Evolutionary conservation across 2,797 vertebrate genomes (phyloP).

Genomic region (Miichthys miiuy): DNA sequence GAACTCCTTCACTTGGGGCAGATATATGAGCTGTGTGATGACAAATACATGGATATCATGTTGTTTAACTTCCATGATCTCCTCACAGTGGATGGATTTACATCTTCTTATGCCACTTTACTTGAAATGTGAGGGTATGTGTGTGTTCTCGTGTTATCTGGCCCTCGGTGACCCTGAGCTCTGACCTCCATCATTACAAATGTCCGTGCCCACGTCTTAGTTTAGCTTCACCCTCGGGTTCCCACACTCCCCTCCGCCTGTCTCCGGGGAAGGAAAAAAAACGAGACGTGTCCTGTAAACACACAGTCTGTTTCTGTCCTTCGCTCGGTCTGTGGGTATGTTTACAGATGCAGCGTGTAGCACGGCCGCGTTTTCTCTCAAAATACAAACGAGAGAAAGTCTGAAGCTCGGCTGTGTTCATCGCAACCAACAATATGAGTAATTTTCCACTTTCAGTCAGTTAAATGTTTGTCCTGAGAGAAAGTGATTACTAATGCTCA

Average conservation of each 20-base stretch:
- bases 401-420: not conserved
- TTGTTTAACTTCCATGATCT: not conserved
- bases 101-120: not conserved
- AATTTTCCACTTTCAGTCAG: not conserved
- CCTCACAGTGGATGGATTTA: not conserved
- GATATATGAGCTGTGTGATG: not conserved
- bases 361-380: not conserved
- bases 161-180: slow-evolving; percentile 7
- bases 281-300: slow-evolving; percentile 49
- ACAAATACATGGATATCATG: no score
- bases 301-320: slow-evolving; percentile 17
- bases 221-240: slow-evolving; percentile 65
- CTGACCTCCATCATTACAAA: slow-evolving; percentile 60
- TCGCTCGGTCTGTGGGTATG: not conserved
- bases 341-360: not conserved
- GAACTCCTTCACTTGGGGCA: no score
- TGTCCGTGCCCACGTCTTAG: slow-evolving; percentile 61
- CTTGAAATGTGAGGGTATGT: not conserved
- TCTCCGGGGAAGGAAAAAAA: slow-evolving; percentile 68
- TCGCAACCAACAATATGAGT: not conserved
- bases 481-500: no score
- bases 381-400: not conserved
- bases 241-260: slow-evolving; percentile 63
- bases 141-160: slow-evolving; percentile 23
- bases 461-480: not conserved